Base-by-base conservation (phyloP, 2,888 invertebrate genomes). In the Philereme transversata region DNA sequence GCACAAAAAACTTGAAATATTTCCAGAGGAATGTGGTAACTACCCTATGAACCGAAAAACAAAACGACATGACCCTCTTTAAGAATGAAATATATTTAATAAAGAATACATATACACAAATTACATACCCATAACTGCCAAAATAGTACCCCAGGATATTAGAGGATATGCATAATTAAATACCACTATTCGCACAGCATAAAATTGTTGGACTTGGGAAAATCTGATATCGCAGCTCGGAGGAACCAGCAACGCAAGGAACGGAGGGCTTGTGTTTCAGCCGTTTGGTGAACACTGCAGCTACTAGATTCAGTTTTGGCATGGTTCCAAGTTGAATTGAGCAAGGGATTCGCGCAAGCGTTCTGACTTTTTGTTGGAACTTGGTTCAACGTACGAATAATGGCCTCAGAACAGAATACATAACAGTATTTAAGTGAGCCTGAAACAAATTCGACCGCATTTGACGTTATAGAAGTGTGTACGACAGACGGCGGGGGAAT, bases 311-410 rank as follows among this genome's bases (percentile, higher is more conserved):
- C 38, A 33, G 35, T n/a, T 48, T 52, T 58, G 58, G 57, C 57
- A 43, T n/a, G 35, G 5, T 5, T 9, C 46, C 57, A 57, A 57
- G 47, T n/a, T 8, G 11, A 9, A 40, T 7, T 0, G 4, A 6
- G n/a, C 45, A 11, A 10, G 22, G 22, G 9, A 47, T 11, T 34
- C 50, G 54, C 59, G 59, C 59, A 60, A 54, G 59, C 59, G 59
- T 60, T 60, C 40, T 54, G 46, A 46, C 45, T 53, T 49, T 52
- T 52, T 48, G 48, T 8, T 38, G 9, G 34, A 5, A 45, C 45
- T 45, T 6, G 49, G 59, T 50, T 59, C 59, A 36, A 11, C 35
- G 53, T 34, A 44, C 53, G 33, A 33, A 34, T 53, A 50, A 53
- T 59, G 49, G 44, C 40, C 34, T 10, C 38, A 4, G 22, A 33